Evolutionary conservation across 2,888 invertebrate species (phyloP).

Genomic region (Helleia helle): DNA sequence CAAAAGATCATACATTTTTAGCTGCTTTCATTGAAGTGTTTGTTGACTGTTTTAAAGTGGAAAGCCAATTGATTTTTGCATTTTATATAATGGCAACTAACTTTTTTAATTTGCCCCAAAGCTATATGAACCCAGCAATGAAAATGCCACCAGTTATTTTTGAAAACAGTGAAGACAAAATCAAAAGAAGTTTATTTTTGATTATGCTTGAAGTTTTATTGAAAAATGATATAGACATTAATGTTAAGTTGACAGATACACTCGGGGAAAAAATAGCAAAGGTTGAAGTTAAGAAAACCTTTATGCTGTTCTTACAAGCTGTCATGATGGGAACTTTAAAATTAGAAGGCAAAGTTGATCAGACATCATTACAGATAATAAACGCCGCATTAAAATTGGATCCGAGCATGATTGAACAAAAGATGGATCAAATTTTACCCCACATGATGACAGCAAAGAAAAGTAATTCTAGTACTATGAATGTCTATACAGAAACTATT

Average conservation of each 20-base stretch:
- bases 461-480: conserved; percentile 28
- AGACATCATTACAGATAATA: conserved; percentile 46
- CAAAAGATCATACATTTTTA: conserved; percentile 37
- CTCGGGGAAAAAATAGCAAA: conserved; percentile 50
- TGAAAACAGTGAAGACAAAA: conserved; percentile 41
- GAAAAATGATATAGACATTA: conserved; percentile 54
- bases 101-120: conserved; percentile 46
- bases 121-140: conserved; percentile 46
- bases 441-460: conserved; percentile 51
- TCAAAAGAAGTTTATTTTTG: conserved; percentile 45
- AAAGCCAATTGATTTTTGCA: conserved; percentile 53
- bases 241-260: conserved; percentile 46
- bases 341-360: conserved; percentile 48
- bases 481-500: conserved; percentile 45
- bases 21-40: conserved; percentile 52
- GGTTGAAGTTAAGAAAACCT: conserved; percentile 54
- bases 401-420: conserved; percentile 53
- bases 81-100: conserved; percentile 53
- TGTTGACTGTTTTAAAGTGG: conserved; percentile 44
- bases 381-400: conserved; percentile 52
- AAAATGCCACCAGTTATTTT: conserved; percentile 38
- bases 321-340: conserved; percentile 52
- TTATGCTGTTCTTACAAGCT: conserved; percentile 47
- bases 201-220: conserved; percentile 47
- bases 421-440: conserved; percentile 46